Base-by-base conservation (phyloP, 2,113 vertebrate genomes). In the Irena cyanogastra region DNA sequence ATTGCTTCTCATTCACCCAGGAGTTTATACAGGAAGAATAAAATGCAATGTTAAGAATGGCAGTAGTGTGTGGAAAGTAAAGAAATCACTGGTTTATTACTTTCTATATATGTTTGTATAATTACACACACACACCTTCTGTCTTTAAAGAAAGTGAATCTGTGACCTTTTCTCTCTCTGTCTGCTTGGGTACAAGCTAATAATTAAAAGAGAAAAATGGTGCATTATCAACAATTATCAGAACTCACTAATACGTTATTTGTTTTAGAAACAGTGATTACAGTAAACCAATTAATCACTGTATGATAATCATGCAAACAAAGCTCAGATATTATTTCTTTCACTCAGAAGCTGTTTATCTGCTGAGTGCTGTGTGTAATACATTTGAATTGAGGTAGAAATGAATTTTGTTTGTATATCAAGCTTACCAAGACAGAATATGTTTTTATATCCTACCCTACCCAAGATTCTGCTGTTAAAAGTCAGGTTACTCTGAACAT, bases 111-210 rank as follows among this genome's bases (percentile, higher is more conserved):
- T 16, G 7, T 54, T 64, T 83, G 30, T 20, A 1, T 53, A 13
- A 45, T 53, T n/a, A 24, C 47, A n/a, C 1, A 0, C 1, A 0
- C 22, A 39, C 27, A 35, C 20, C 28, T 89, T 37, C 52, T 54
- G 5, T 64, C 30, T 74, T 72, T 39, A 56, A 83, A 81, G 49
- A 65, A 69, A 42, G 20, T 31, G 26, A 35, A 65, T 45, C 7
- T 18, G 56, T 64, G 37, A 41, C 16, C 44, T 82, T 82, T 78
- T 45, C 28, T 42, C 18, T 74, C 47, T 42, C 39, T 53, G 8
- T 63, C 19, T 83, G 30, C 56, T 83, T 80, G 3, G 5, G 39
- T 59, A 21, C 37, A 35, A 54, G 31, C 49, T 82, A 39, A 39
- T 79, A 72, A 69, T 77, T 89, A 39, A 72, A 86, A 35, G 16